Percentiles rank a stretch among this genome's conserved stretches.
Evolutionary conservation across 2,888 invertebrate species (phyloP).

Genomic region (Scaptomyza caliginosa): DNA sequence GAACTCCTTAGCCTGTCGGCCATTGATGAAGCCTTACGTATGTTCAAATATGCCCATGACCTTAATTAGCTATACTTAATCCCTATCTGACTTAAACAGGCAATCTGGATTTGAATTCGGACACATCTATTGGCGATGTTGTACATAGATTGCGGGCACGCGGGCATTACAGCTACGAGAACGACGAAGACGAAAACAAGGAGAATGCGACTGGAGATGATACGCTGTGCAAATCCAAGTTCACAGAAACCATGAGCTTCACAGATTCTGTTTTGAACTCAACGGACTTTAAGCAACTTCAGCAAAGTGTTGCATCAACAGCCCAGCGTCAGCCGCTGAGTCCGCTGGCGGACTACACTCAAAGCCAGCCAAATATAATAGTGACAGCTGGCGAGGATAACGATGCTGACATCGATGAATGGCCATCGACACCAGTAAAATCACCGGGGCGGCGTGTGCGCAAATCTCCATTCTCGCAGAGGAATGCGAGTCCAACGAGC

Average conservation of each 20-base stretch:
- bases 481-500: conserved; percentile 47
- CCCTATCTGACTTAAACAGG: conserved; percentile 41
- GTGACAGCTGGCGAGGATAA: conserved; percentile 51
- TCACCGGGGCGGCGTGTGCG: conserved; percentile 65
- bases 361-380: conserved; percentile 42
- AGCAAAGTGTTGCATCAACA: conserved; percentile 52
- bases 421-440: conserved; percentile 76
- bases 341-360: conserved; percentile 60
- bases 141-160: conserved; percentile 66
- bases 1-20: conserved; percentile 81
- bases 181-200: conserved; percentile 57
- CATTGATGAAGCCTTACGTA: conserved; percentile 81
- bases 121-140: conserved; percentile 71
- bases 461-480: conserved; percentile 67
- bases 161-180: conserved; percentile 30
- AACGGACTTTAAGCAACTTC: conserved; percentile 71
- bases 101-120: conserved; percentile 74
- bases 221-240: conserved; percentile 49
- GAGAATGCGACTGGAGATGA: conserved; percentile 67
- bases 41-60: conserved; percentile 22
- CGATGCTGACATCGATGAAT: conserved; percentile 81
- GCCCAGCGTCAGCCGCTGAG: conserved; percentile 74
- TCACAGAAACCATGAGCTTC: conserved; percentile 80
- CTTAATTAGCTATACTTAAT: no score
- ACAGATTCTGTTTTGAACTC: conserved; percentile 80